Evolutionary conservation across 2,797 vertebrate genomes (phyloP).

Genomic region (Protosalanx chinensis): DNA sequence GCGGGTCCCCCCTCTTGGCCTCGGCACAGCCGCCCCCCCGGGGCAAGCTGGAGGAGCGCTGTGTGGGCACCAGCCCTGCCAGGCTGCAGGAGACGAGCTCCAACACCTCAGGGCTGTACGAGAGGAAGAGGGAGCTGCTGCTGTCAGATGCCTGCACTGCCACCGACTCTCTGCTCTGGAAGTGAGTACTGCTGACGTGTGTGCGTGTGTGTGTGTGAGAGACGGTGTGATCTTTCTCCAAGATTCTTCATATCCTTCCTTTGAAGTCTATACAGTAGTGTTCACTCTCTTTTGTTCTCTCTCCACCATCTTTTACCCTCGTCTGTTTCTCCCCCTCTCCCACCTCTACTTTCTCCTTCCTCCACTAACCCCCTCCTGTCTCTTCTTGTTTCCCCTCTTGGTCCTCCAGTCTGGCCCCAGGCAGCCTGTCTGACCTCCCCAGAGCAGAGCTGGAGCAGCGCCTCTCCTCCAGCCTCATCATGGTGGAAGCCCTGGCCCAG

Average conservation of each 20-base stretch:
- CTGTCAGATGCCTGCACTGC: conserved; percentile 66
- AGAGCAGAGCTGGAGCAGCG: conserved; percentile 82
- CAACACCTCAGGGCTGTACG: conserved; percentile 72
- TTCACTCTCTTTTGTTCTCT: neutral
- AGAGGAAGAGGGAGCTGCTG: conserved; percentile 58
- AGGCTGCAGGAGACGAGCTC: conserved; percentile 57
- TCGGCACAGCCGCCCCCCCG: conserved; percentile 19
- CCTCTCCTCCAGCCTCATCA: conserved; percentile 80
- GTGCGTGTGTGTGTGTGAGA: neutral
- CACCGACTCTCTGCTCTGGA: conserved; percentile 75
- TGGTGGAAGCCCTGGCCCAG: conserved; percentile 83
- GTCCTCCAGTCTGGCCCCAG: conserved; percentile 57
- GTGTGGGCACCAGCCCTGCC: conserved; percentile 63
- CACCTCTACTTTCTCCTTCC: neutral
- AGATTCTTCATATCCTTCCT: neutral
- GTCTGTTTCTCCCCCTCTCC: conserved; percentile 5
- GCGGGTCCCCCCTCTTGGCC: conserved; percentile 3
- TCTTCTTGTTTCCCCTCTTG: neutral
- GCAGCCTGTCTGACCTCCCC: conserved; percentile 72
- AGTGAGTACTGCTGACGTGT: conserved; percentile 57
- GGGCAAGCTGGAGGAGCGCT: conserved; percentile 34
- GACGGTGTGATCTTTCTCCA: neutral
- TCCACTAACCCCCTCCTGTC: neutral
- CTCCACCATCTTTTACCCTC: neutral
- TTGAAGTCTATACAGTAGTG: neutral